Evolutionary conservation across 1,140 invertebrate genomes (phyloP).

Genomic region (Ylistrum balloti): DNA sequence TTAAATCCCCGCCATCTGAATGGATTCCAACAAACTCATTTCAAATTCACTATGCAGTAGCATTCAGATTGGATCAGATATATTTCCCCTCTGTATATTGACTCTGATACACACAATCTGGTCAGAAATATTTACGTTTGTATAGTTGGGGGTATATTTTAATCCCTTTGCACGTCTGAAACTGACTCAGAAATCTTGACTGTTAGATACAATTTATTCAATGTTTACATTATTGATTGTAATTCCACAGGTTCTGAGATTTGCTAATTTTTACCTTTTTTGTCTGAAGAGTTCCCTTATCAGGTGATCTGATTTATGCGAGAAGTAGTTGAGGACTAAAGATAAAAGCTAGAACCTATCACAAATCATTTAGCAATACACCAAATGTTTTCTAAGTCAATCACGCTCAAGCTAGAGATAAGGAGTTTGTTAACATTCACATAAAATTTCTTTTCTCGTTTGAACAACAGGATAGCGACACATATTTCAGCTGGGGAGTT

Average conservation of each 20-base stretch:
- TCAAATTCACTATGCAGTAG: neutral
- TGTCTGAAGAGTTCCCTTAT: constrained; percentile 38
- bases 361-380: neutral
- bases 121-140: neutral
- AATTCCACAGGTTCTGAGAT: constrained; percentile 8
- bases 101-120: constrained; percentile 23
- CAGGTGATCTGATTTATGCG: neutral
- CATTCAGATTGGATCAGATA: neutral
- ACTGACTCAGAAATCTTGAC: constrained; percentile 16
- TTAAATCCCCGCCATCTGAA: neutral
- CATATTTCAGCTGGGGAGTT: too few relatives aligned
- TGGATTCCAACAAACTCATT: constrained; percentile 28
- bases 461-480: too few relatives aligned
- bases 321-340: constrained; percentile 8
- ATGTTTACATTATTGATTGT: constrained; percentile 1
- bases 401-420: neutral
- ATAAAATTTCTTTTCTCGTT: neutral
- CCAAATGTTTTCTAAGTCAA: constrained; percentile 5
- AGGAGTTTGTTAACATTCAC: neutral
- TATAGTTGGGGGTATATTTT: neutral
- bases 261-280: constrained; percentile 2
- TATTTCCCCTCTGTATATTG: neutral
- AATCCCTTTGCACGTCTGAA: neutral
- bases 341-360: constrained; percentile 21
- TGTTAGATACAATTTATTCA: constrained; percentile 4